These are phyloP conservation scores for Geotrupes spiniger DNA, from an alignment of 2,888 invertebrate genomes.

Conservation along the genomic window DNA sequence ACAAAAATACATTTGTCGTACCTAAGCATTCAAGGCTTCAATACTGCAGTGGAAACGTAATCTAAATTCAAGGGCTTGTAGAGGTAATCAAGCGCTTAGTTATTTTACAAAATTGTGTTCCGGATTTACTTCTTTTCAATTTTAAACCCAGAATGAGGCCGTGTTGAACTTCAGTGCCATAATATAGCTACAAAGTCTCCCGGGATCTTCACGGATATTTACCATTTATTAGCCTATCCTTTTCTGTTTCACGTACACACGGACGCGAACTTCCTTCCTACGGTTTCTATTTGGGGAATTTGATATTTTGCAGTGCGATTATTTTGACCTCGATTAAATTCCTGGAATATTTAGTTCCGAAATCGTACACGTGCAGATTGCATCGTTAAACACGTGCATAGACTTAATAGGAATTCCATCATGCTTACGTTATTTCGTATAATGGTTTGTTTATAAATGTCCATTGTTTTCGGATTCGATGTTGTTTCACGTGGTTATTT, in stretches of 20 bases:
- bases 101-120: background rate
- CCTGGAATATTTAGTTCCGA: no score
- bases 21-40: no score
- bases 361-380: no score
- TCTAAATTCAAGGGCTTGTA: no score
- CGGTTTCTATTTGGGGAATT: background rate
- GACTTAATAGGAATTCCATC: no score
- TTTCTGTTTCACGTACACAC: background rate
- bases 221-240: slow-evolving; percentile 2
- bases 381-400: no score
- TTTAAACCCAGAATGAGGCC: slow-evolving; percentile 2
- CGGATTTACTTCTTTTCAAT: slow-evolving; percentile 6
- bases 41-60: no score
- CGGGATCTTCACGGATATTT: slow-evolving; percentile 1
- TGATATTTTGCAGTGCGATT: background rate
- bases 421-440: no score
- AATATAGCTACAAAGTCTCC: background rate
- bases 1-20: no score
- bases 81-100: background rate
- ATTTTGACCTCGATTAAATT: background rate
- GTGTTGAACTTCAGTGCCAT: background rate
- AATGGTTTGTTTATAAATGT: no score
- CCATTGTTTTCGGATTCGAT: no score
- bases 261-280: background rate
- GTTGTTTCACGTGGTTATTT: no score